Conservation (phyloP, 2,113 vertebrate genomes). For the Xenopus borealis region DNA sequence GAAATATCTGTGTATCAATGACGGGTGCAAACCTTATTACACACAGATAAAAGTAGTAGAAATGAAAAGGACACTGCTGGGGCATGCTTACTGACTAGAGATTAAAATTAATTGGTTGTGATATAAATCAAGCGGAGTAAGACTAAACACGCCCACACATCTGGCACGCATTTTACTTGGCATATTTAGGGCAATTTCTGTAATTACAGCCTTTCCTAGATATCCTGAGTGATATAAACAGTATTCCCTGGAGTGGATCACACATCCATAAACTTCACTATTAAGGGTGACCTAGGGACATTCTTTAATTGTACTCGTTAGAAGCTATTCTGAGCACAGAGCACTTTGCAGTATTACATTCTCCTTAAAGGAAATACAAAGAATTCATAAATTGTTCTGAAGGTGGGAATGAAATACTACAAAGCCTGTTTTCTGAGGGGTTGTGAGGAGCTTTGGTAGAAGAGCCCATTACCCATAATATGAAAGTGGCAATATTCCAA, state of each 20-base stretch:
- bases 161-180: neutral
- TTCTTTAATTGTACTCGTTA: constrained; percentile 44
- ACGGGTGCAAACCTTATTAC: no score
- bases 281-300: neutral
- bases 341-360: neutral
- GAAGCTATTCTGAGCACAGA: constrained; percentile 29
- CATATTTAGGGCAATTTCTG: neutral
- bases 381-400: neutral
- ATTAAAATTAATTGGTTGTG: neutral
- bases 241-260: neutral
- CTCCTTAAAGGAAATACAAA: neutral
- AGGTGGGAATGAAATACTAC: neutral
- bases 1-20: no score
- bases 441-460: constrained; percentile 8
- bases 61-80: no score
- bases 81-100: no score
- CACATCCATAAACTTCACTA: neutral
- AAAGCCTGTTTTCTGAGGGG: neutral
- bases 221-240: neutral
- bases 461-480: constrained; percentile 24
- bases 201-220: neutral
- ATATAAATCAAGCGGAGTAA: neutral
- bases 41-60: no score
- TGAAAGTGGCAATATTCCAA: neutral
- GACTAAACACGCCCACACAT: neutral